Evolutionary conservation across 2,113 vertebrate species (phyloP).

Genomic region (Sapajus apella): DNA sequence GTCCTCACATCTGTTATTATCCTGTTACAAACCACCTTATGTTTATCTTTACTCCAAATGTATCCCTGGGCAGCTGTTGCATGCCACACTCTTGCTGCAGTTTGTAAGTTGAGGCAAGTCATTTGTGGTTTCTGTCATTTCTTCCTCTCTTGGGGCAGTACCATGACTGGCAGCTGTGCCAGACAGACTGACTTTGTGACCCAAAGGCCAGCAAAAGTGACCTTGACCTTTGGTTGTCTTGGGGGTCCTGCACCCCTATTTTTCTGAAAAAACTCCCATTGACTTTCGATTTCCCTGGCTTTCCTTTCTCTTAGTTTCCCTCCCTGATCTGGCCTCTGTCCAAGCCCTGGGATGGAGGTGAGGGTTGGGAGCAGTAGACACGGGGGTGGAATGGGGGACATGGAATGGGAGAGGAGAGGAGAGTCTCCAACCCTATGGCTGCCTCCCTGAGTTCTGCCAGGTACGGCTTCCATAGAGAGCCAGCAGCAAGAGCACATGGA

Average conservation of each 20-base stretch:
- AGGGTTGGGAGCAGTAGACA: not conserved
- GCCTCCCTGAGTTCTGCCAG: not conserved
- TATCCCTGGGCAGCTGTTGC: not conserved
- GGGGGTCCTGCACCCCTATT: not conserved
- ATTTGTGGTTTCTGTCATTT: not conserved
- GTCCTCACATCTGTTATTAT: not conserved
- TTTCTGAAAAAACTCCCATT: slow-evolving; percentile 59
- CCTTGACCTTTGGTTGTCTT: not conserved
- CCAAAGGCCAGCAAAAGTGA: not conserved
- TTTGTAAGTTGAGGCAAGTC: not conserved
- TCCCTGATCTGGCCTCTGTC: slow-evolving; percentile 10
- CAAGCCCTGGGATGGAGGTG: not conserved
- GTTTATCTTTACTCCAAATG: not conserved
- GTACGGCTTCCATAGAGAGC: slow-evolving; percentile 12
- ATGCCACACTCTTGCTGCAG: fast-evolving
- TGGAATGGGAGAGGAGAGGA: not conserved
- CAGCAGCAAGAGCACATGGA: not conserved
- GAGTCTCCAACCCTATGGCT: not conserved
- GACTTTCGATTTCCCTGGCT: not conserved
- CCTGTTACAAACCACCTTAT: not conserved
- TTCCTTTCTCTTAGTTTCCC: slow-evolving; percentile 5
- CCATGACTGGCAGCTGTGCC: not conserved
- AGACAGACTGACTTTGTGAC: not conserved
- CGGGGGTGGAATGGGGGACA: too few relatives aligned
- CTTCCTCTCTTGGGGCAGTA: not conserved